These are phyloP conservation scores for Gadus chalcogrammus DNA, from an alignment of 2,113 vertebrate genomes.

Conservation along the genomic window DNA sequence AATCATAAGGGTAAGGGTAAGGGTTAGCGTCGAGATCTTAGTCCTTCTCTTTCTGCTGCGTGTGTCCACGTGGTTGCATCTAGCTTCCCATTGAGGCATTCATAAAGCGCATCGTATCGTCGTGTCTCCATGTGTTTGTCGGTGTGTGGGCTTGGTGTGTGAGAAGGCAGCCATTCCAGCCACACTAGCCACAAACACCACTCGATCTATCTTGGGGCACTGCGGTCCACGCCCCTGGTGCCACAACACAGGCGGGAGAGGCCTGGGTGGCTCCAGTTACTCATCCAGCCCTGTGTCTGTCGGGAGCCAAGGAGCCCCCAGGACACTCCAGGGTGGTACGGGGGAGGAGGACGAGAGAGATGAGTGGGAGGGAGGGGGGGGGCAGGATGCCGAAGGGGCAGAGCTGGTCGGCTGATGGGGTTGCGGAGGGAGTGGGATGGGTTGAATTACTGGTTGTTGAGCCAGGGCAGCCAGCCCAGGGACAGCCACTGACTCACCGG, in stretches of 20 bases:
- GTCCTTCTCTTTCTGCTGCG: too few species aligned
- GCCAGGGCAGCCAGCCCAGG: constrained; percentile 68
- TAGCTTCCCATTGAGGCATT: too few species aligned
- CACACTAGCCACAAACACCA: too few species aligned
- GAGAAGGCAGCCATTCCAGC: too few species aligned
- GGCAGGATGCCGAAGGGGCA: constrained; percentile 54
- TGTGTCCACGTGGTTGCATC: too few species aligned
- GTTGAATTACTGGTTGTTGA: constrained; percentile 76
- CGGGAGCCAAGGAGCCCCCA: constrained; percentile 67
- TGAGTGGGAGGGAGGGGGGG: constrained; percentile 23
- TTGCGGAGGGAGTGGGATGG: constrained; percentile 39
- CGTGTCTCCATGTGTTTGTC: too few species aligned
- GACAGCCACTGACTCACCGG: constrained; percentile 68
- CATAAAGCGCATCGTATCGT: too few species aligned
- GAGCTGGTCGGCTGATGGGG: constrained; percentile 69
- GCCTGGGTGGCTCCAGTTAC: constrained; percentile 68
- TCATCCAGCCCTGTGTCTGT: constrained; percentile 64
- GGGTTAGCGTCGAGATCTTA: too few species aligned
- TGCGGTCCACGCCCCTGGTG: too few species aligned
- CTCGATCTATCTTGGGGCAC: too few species aligned
- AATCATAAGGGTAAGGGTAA: too few species aligned
- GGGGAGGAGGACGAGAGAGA: constrained; percentile 15
- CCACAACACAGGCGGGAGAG: constrained; percentile 35
- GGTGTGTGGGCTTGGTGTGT: too few species aligned
- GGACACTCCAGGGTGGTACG: constrained; percentile 65